phyloP scores from a whole-genome alignment of 37 sponge, comb jelly and placozoan species.

The Amphimedon queenslandica region DNA sequence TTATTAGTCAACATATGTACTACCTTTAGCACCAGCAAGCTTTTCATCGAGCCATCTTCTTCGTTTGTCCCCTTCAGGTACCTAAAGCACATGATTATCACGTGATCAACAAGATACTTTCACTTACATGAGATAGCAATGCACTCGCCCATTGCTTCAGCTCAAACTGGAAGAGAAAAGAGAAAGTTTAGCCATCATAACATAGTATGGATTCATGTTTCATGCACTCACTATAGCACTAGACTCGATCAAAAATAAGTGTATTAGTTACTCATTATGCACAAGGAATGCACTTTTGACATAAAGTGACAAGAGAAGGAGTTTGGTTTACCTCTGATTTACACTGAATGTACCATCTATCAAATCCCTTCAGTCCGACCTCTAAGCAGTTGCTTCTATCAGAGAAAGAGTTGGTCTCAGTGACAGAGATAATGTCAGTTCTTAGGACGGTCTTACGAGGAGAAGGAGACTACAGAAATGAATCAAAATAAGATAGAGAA shows the following conservation, averaged over 20 bases:
- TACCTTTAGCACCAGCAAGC: neutral
- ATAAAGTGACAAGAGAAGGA: no score
- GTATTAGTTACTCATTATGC: neutral
- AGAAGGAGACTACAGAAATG: constrained; percentile 3
- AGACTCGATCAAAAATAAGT: neutral
- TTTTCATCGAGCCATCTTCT: neutral
- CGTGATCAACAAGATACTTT: neutral
- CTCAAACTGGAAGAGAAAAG: constrained; percentile 5
- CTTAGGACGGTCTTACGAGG: constrained; percentile 1
- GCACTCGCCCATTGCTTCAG: constrained; percentile 11
- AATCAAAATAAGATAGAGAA: neutral
- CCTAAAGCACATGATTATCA: no score
- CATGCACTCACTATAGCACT: neutral
- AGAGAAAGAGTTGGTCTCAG: neutral
- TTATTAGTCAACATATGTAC: no score
- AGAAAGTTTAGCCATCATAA: neutral
- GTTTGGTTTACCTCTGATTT: neutral
- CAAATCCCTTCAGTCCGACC: constrained; percentile 8
- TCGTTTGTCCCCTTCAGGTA: neutral
- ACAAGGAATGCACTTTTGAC: no score
- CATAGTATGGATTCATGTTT: neutral
- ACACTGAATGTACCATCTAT: constrained; percentile 17
- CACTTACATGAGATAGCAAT: constrained; percentile 16
- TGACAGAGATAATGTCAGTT: constrained; percentile 1
- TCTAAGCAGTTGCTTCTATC: constrained; percentile 9